phyloP scores from a whole-genome alignment of 2,888 invertebrate genomes.

The Cinara cedri region DNA sequence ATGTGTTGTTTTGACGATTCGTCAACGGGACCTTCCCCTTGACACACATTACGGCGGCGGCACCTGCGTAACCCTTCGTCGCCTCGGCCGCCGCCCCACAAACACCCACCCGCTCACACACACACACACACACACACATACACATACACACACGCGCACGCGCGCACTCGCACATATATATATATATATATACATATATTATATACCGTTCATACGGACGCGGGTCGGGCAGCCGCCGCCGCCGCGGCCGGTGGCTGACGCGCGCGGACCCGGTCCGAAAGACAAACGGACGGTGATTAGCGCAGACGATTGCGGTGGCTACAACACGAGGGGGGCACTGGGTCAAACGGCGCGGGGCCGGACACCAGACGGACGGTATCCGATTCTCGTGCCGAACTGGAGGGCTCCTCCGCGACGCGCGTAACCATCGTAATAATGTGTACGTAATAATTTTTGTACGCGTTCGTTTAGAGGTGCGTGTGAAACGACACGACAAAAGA shows the following conservation, averaged over 20 bases:
- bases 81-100: conserved; percentile 11
- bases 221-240: too few relatives aligned
- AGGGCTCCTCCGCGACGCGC: neutral
- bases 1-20: conserved; percentile 55
- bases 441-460: too few relatives aligned
- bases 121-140: neutral
- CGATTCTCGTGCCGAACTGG: neutral
- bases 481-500: conserved; percentile 1
- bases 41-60: conserved; percentile 54
- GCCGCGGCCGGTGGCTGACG: neutral
- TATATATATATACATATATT: neutral
- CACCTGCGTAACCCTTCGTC: conserved; percentile 52
- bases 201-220: neutral
- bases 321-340: neutral
- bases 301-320: neutral
- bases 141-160: neutral
- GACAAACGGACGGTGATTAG: conserved; percentile 54
- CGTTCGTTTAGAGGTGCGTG: neutral
- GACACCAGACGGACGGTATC: conserved; percentile 20
- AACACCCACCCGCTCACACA: neutral
- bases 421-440: too few relatives aligned
- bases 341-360: conserved; percentile 31
- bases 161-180: neutral
- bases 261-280: conserved; percentile 9
- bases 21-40: conserved; percentile 57